Percentiles rank a stretch among this genome's conserved stretches.
phyloP scores from a whole-genome alignment of 2,113 vertebrate species.

The Campylomormyrus tamandua region DNA sequence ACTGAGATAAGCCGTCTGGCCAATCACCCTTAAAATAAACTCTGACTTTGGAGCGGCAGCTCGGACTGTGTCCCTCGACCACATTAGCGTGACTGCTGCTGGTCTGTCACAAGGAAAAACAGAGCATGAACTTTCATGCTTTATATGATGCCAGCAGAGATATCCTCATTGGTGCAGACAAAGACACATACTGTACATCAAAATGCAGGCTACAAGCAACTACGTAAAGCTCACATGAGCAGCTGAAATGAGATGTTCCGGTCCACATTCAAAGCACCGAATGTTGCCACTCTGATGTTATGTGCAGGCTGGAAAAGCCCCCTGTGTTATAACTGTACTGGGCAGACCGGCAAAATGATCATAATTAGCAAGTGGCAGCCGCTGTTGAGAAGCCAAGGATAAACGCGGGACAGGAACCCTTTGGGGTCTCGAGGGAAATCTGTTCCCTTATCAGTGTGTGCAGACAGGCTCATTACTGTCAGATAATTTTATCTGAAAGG shows the following conservation, averaged over 20 bases:
- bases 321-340: background rate
- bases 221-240: background rate
- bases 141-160: background rate
- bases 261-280: background rate
- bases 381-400: background rate
- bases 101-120: background rate
- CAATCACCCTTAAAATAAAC: background rate
- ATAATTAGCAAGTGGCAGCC: background rate
- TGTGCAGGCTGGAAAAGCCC: background rate
- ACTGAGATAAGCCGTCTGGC: background rate
- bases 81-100: too few species aligned
- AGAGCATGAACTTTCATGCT: background rate
- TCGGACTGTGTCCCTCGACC: background rate
- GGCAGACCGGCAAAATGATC: background rate
- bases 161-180: background rate
- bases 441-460: background rate
- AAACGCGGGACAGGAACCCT: background rate
- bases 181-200: background rate
- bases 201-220: background rate
- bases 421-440: background rate
- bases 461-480: background rate
- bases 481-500: background rate
- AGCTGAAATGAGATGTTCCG: background rate
- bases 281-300: background rate
- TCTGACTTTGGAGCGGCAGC: background rate